phyloP scores from a whole-genome alignment of 2,888 invertebrate genomes.

The Rhagophthalmus giganteus region DNA sequence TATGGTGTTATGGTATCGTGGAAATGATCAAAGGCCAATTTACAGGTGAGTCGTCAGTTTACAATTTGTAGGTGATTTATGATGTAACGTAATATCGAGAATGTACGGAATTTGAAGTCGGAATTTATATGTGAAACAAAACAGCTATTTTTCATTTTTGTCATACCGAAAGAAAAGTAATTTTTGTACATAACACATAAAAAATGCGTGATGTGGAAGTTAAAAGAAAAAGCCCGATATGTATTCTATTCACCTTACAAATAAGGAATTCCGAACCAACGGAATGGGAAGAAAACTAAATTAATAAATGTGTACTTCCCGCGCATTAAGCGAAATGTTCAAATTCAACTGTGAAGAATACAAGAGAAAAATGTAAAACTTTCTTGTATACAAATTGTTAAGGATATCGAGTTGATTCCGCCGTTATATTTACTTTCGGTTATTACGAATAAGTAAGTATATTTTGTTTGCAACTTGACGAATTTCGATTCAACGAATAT shows the following conservation, averaged over 20 bases:
- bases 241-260: conserved; percentile 10
- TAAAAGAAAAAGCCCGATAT: conserved; percentile 6
- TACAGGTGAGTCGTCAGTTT: conserved; percentile 70
- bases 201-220: conserved; percentile 6
- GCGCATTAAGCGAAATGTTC: not conserved
- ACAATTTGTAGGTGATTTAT: not conserved
- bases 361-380: no score
- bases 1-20: conserved; percentile 91
- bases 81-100: no score
- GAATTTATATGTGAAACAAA: not conserved
- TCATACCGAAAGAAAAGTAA: conserved; percentile 1
- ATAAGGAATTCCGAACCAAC: conserved; percentile 1
- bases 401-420: no score
- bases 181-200: conserved; percentile 3
- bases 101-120: not conserved
- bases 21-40: conserved; percentile 83
- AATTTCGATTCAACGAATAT: conserved; percentile 1
- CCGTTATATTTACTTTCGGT: no score
- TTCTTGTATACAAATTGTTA: no score
- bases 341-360: no score
- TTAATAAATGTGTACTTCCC: conserved; percentile 4
- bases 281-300: conserved; percentile 5
- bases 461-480: not conserved
- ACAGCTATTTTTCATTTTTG: not conserved
- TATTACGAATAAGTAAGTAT: no score